Evolutionary conservation across 2,113 vertebrate species (phyloP).

Genomic region (Lamprologus ornatipinnis): DNA sequence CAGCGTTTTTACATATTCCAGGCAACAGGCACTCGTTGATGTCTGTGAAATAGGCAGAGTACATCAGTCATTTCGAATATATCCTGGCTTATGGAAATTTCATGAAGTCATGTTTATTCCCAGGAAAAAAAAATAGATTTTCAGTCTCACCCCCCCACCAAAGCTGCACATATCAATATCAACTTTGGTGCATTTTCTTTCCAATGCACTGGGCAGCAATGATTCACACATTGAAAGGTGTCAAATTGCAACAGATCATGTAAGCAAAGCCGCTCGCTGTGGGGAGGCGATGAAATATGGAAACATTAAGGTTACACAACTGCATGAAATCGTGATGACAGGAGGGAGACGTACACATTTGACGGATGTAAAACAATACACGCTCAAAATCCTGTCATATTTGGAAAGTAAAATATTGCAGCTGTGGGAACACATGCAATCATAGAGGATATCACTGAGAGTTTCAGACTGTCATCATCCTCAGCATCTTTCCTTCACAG

Average conservation of each 20-base stretch:
- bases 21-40: slow-evolving; percentile 75
- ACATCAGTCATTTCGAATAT: neutral
- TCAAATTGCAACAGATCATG: slow-evolving; percentile 16
- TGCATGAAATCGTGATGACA: slow-evolving; percentile 9
- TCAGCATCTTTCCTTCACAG: neutral
- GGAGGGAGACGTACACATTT: slow-evolving; percentile 1
- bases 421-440: neutral
- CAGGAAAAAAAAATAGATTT: neutral
- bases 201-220: neutral
- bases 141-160: neutral
- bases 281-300: slow-evolving; percentile 2
- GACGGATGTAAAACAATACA: neutral
- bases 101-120: neutral
- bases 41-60: slow-evolving; percentile 50
- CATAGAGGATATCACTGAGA: neutral
- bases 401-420: neutral
- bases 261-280: neutral
- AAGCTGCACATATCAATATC: neutral
- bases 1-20: slow-evolving; percentile 73
- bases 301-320: neutral
- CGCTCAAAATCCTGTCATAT: neutral
- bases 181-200: neutral
- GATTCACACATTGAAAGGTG: slow-evolving; percentile 29
- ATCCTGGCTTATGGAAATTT: neutral
- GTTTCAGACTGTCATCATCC: neutral